These are phyloP conservation scores for Octomys mimax DNA, from an alignment of 2,797 vertebrate species.

Conservation along the genomic window DNA sequence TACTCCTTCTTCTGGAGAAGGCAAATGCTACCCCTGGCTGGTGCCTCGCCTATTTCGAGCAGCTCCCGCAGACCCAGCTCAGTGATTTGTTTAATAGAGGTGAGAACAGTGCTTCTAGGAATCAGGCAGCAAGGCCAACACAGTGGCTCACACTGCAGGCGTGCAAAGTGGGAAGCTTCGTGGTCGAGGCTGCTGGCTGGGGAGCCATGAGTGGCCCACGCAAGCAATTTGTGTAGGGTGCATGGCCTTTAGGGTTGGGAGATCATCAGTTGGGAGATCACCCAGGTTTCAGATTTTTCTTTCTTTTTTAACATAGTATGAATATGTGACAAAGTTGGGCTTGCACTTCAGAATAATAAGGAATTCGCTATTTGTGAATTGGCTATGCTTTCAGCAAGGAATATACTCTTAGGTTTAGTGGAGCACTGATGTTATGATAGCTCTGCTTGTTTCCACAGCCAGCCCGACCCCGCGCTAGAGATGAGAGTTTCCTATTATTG, in stretches of 20 bases:
- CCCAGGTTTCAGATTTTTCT: constrained; percentile 24
- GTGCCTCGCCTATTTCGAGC: constrained; percentile 60
- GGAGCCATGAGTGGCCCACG: neutral
- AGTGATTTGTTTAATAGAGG: constrained; percentile 68
- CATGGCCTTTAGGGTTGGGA: neutral
- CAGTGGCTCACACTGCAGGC: constrained; percentile 49
- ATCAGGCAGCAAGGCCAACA: constrained; percentile 32
- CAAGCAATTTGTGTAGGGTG: neutral
- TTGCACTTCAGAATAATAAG: neutral
- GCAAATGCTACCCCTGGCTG: constrained; percentile 39
- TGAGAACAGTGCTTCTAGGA: constrained; percentile 73
- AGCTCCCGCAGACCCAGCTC: constrained; percentile 45
- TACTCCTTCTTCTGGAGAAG: neutral
- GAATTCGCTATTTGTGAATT: neutral
- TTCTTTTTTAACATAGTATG: neutral
- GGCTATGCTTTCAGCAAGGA: neutral
- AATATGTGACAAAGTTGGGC: neutral
- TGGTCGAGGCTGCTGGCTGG: neutral
- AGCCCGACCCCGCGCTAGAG: neutral
- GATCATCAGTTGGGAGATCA: neutral
- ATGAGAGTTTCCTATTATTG: constrained; percentile 31
- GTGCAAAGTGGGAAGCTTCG: constrained; percentile 3
- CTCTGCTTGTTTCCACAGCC: neutral
- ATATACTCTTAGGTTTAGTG: neutral
- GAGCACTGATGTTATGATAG: neutral